Evolutionary conservation across 1,140 invertebrate genomes (phyloP), one percentile per base, ranked within the genome.

Genomic region (Mizuhopecten yessoensis): DNA sequence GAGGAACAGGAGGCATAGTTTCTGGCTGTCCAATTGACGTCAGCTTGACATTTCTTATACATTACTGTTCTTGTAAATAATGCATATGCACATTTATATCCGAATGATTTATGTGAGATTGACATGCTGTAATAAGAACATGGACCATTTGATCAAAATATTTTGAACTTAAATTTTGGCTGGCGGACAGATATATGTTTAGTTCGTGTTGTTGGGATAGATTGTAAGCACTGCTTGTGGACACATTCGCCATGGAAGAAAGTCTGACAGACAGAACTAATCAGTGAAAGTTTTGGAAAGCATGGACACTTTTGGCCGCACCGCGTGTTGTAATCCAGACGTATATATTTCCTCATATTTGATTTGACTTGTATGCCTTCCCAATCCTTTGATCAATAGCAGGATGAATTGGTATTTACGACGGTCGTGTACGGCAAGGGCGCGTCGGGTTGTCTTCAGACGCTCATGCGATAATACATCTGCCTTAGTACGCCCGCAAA

Each of bases 321-420:
- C 57, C 57, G 57, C 29, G 57, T 75, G 57, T 29, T 75, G 57
- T 75, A 75, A 75, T 75, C 57, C 57, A 75, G 57, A 75, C 57
- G 29, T 29, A 75, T 75, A 75, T 75, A 75, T 75, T 75, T 75
- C n/a, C 57, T 75, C 57, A 75, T 75, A 75, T 75, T 75, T 75
- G 57, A 75, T 75, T 75, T 75, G 57, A 75, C 57, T 75, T 75
- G 57, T 75, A 75, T 45, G 42, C 23, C n/a, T 29, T 75, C 57
- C 57, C 57, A 75, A 29, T 75, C 57, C 57, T 75, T 75, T 75
- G 57, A 75, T 75, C 57, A 75, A 75, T 75, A 75, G 17, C 57
- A 75, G 23, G 57, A 75, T 75, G 57, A 75, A 75, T 75, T 75
- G 57, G 57, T 75, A 75, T 75, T 75, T 75, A 75, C 57, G 57